Percentiles rank a stretch among this genome's conserved stretches.
phyloP scores from a whole-genome alignment of 2,888 invertebrate genomes.

The Xanthorhoe spadicearia region DNA sequence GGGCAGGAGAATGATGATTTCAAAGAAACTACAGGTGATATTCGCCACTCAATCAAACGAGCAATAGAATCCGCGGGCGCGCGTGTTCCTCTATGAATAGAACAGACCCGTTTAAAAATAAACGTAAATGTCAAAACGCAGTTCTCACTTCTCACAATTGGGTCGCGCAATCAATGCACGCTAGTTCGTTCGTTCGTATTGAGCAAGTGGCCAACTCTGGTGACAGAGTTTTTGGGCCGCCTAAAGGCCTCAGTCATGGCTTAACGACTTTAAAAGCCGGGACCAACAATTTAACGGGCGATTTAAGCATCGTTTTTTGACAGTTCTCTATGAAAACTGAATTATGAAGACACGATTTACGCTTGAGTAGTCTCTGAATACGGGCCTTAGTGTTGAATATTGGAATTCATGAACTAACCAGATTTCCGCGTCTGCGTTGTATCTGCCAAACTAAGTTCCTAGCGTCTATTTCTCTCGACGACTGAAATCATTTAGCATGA shows the following conservation, averaged over 20 bases:
- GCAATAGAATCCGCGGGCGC: constrained; percentile 6
- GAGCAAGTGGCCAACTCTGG: no score
- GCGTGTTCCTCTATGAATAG: constrained; percentile 36
- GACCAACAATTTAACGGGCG: no score
- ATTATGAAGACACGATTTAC: no score
- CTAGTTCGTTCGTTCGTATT: constrained; percentile 2
- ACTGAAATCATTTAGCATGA: neutral
- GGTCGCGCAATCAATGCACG: constrained; percentile 38
- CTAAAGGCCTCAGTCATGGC: no score
- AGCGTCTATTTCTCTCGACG: constrained; percentile 1
- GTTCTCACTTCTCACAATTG: constrained; percentile 32
- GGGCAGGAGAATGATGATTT: no score
- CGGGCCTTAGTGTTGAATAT: constrained; percentile 1
- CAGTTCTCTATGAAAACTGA: no score
- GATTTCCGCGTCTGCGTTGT: constrained; percentile 29
- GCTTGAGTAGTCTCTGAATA: no score
- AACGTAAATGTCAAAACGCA: constrained; percentile 44
- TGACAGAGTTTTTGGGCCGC: no score
- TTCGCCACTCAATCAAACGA: constrained; percentile 31
- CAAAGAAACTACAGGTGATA: constrained; percentile 23
- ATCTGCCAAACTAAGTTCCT: constrained; percentile 14
- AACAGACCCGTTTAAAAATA: constrained; percentile 38
- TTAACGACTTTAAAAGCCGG: no score
- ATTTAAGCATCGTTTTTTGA: no score
- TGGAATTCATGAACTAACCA: constrained; percentile 20